Conservation (phyloP, 2,113 vertebrate species). For the Spizaetus ornatus region DNA sequence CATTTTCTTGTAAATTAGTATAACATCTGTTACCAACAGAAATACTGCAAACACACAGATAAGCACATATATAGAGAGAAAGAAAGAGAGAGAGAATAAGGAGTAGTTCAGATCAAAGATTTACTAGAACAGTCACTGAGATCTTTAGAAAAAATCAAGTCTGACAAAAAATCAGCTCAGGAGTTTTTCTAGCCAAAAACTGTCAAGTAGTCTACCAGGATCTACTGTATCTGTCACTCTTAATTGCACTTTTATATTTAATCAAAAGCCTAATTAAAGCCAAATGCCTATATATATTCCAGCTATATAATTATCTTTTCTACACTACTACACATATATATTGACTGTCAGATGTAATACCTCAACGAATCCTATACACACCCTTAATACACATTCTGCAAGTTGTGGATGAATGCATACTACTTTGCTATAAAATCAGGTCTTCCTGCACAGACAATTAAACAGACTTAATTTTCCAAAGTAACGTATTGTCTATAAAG, state of each 20-base stretch:
- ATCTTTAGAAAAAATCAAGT: neutral
- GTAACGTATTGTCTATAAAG: neutral
- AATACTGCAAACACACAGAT: neutral
- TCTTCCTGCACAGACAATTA: neutral
- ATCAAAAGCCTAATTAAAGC: constrained; percentile 18
- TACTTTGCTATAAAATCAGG: neutral
- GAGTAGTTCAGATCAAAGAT: neutral
- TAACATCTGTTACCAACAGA: neutral
- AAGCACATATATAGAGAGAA: neutral
- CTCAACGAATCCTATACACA: neutral
- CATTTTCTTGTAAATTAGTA: neutral
- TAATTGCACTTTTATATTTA: neutral
- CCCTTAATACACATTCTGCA: neutral
- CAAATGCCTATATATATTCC: neutral
- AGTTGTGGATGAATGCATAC: neutral
- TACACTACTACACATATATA: neutral
- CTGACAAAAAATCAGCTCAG: neutral
- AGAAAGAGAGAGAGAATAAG: neutral
- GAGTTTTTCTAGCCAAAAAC: neutral
- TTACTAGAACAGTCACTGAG: neutral
- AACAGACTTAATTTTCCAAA: neutral
- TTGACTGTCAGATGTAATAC: neutral
- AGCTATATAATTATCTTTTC: neutral
- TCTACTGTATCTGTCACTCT: neutral
- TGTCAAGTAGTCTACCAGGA: neutral